Evolutionary conservation across 1,140 invertebrate species (phyloP).

Genomic region (Paracyclopina nana): DNA sequence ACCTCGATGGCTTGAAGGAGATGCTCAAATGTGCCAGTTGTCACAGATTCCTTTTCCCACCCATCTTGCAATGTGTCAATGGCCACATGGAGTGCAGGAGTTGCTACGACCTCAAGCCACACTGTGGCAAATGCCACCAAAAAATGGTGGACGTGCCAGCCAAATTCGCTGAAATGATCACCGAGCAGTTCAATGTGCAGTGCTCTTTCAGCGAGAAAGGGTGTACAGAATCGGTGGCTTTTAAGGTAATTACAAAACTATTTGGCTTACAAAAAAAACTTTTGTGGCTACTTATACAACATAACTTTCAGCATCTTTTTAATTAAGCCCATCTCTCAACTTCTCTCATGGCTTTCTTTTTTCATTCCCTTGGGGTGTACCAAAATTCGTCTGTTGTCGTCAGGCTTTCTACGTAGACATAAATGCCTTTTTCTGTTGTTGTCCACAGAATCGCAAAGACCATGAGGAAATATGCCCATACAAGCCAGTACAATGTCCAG

Average conservation of each 20-base stretch:
- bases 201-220: neutral
- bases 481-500: constrained; percentile 9
- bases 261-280: neutral
- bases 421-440: neutral
- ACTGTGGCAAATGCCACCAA: neutral
- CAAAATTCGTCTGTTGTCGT: too few relatives aligned
- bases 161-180: constrained; percentile 1
- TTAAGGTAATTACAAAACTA: neutral
- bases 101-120: neutral
- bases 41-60: neutral
- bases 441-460: neutral
- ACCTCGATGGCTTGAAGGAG: neutral
- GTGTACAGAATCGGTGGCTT: neutral
- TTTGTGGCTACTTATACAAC: neutral
- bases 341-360: neutral
- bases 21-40: constrained; percentile 4
- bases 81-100: constrained; percentile 3
- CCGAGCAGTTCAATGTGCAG: neutral
- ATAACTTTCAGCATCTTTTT: neutral
- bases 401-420: too few relatives aligned
- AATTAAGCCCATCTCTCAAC: neutral
- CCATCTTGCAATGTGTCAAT: neutral
- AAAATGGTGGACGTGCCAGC: neutral
- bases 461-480: constrained; percentile 1
- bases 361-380: too few relatives aligned